These are phyloP conservation scores for Anguilla anguilla DNA, from an alignment of 2,797 vertebrate species.

Conservation along the genomic window DNA sequence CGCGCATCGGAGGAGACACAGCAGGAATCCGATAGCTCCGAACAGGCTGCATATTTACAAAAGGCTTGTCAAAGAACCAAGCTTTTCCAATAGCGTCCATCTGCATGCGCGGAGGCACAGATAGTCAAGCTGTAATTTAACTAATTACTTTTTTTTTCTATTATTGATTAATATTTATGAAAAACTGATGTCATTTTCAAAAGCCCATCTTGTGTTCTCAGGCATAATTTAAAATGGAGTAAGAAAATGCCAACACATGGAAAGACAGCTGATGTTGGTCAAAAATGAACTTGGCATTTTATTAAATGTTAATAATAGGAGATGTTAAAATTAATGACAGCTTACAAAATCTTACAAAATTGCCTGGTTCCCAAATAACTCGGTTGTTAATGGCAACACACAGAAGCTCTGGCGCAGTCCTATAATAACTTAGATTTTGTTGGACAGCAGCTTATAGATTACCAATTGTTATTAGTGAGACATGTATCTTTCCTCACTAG, in stretches of 20 bases:
- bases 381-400: background rate
- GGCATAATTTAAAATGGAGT: background rate
- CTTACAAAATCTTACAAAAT: background rate
- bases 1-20: background rate
- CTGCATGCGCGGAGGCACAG: background rate
- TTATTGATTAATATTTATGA: background rate
- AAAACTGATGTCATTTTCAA: background rate
- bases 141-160: background rate
- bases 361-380: background rate
- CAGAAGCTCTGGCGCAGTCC: background rate
- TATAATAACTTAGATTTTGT: background rate
- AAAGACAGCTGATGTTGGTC: background rate
- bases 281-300: background rate
- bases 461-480: too few relatives aligned
- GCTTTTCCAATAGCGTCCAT: background rate
- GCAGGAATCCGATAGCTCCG: slow-evolving; percentile 7
- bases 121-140: background rate
- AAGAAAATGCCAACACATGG: background rate
- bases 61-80: slow-evolving; percentile 1
- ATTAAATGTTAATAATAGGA: background rate
- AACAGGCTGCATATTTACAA: background rate
- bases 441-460: too few relatives aligned
- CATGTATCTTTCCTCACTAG: too few relatives aligned
- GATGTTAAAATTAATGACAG: too few relatives aligned
- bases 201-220: background rate